Evolutionary conservation across 2,888 invertebrate species (phyloP).

Genomic region (Eupithecia exiguata): DNA sequence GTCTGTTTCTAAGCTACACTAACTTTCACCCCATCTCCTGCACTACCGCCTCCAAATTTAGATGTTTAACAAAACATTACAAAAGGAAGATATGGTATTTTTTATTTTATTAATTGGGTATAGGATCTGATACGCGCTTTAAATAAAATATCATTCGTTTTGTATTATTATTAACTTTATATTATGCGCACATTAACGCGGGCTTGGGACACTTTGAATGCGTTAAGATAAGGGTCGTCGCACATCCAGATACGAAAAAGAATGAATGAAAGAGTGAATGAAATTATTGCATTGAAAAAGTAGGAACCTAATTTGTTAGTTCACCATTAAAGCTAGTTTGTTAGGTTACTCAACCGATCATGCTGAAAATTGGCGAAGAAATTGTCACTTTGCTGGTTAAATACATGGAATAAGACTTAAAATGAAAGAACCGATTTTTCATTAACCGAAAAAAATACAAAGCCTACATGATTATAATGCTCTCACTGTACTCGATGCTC

Average conservation of each 20-base stretch:
- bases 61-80: conserved; percentile 80
- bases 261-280: conserved; percentile 40
- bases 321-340: not conserved
- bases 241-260: conserved; percentile 43
- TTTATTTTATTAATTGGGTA: conserved; percentile 75
- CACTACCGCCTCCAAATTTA: conserved; percentile 69
- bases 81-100: conserved; percentile 57
- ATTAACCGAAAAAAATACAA: not conserved
- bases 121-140: conserved; percentile 58
- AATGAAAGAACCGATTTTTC: not conserved
- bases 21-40: conserved; percentile 9
- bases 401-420: not conserved
- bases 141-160: conserved; percentile 59
- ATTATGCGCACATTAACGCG: conserved; percentile 48
- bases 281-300: conserved; percentile 6
- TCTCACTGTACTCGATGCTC: not conserved
- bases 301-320: not conserved
- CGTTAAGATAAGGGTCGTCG: conserved; percentile 48
- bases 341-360: not conserved
- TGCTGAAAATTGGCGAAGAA: not conserved
- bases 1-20: too few species aligned
- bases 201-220: conserved; percentile 57
- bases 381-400: not conserved
- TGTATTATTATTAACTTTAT: conserved; percentile 55
- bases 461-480: not conserved